These are phyloP conservation scores for Hyposmocoma kahamanoa DNA, from an alignment of 1,140 invertebrate species.

Conservation along the genomic window DNA sequence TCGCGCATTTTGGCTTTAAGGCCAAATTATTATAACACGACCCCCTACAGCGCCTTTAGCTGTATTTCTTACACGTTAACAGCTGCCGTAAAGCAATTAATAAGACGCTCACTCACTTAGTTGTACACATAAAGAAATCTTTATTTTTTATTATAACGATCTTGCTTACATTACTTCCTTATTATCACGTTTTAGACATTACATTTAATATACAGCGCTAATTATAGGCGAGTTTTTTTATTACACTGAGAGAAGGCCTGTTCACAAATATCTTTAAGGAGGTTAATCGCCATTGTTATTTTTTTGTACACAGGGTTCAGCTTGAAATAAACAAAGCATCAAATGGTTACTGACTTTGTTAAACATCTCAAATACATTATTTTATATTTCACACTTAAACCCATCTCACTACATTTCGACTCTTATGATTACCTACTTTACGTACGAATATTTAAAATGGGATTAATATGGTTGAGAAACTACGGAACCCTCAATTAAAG, in stretches of 20 bases:
- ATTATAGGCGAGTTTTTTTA: slow-evolving; percentile 54
- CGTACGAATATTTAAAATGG: too few relatives aligned
- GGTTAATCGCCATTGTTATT: slow-evolving; percentile 52
- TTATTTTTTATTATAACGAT: slow-evolving; percentile 55
- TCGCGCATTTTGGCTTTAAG: too few relatives aligned
- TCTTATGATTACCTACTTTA: too few relatives aligned
- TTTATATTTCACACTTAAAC: too few relatives aligned
- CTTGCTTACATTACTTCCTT: slow-evolving; percentile 60
- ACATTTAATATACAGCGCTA: slow-evolving; percentile 57
- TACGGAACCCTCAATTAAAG: too few relatives aligned
- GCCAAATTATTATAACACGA: slow-evolving; percentile 22
- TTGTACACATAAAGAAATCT: slow-evolving; percentile 58
- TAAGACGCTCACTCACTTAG: slow-evolving; percentile 46
- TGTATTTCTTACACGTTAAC: slow-evolving; percentile 41
- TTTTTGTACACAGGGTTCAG: slow-evolving; percentile 17
- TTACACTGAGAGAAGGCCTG: slow-evolving; percentile 41
- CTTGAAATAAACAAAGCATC: too few relatives aligned
- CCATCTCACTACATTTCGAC: too few relatives aligned
- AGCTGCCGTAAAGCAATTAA: slow-evolving; percentile 48
- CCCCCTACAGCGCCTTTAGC: slow-evolving; percentile 28
- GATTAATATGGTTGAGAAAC: too few relatives aligned
- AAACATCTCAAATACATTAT: too few relatives aligned
- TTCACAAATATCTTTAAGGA: slow-evolving; percentile 43
- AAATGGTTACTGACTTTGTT: too few relatives aligned
- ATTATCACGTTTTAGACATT: slow-evolving; percentile 55